phyloP scores from a whole-genome alignment of 2,113 vertebrate species.

The Archilochus colubris region DNA sequence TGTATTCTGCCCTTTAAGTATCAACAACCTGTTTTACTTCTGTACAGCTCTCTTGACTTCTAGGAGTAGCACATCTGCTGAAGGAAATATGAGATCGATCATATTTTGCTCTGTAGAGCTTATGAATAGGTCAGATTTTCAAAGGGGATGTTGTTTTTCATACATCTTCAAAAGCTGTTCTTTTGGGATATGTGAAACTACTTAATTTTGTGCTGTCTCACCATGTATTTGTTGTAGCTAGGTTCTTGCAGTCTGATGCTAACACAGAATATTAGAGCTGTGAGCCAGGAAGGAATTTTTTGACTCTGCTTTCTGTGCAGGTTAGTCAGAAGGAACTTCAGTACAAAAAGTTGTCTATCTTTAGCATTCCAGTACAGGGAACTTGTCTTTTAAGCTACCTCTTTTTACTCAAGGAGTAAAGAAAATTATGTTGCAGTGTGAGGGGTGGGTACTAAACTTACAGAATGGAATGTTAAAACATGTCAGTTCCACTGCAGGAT shows the following conservation, averaged over 20 bases:
- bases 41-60: not conserved
- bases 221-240: not conserved
- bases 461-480: not conserved
- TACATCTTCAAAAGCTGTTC: not conserved
- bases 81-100: not conserved
- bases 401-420: not conserved
- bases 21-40: not conserved
- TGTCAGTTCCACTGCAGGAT: no score
- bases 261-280: not conserved
- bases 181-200: not conserved
- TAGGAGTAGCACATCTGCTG: not conserved
- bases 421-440: not conserved
- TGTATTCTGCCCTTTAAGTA: not conserved
- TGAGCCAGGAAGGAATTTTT: not conserved
- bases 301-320: not conserved
- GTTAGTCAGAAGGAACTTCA: not conserved
- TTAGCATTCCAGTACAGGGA: not conserved
- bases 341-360: not conserved
- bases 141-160: not conserved
- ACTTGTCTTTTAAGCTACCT: not conserved
- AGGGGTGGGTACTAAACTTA: not conserved
- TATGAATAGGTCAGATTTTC: not conserved
- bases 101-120: not conserved
- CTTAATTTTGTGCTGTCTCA: not conserved
- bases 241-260: not conserved